Evolutionary conservation across 2,888 invertebrate genomes (phyloP).

Genomic region (Protonemura montana): DNA sequence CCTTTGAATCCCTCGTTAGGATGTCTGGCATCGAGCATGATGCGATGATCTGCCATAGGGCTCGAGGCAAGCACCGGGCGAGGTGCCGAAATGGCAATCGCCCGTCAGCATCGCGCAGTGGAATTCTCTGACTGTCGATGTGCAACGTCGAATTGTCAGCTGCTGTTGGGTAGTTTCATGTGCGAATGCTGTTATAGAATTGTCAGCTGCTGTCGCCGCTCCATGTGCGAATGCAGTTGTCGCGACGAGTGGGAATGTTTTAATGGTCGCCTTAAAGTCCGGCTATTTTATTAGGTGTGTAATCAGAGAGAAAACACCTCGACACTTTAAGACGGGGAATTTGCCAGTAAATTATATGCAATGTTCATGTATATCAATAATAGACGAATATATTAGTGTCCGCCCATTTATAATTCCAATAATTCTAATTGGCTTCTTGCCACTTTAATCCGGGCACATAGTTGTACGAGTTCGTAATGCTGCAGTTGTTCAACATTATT

Average conservation of each 20-base stretch:
- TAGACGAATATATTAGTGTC: neutral
- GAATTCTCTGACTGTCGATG: neutral
- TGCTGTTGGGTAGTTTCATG: too few species aligned
- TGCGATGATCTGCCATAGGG: neutral
- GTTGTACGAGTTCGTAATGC: neutral
- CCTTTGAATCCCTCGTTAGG: slow-evolving; percentile 12
- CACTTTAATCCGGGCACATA: neutral
- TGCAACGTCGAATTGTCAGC: neutral
- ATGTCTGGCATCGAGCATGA: neutral
- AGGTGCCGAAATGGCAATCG: neutral
- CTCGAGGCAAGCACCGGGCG: neutral
- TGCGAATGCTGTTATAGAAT: too few species aligned
- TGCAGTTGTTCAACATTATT: neutral
- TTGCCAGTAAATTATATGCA: neutral
- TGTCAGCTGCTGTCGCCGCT: neutral
- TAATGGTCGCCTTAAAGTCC: neutral
- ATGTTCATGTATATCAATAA: neutral
- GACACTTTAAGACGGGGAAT: neutral
- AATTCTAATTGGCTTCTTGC: slow-evolving; percentile 7
- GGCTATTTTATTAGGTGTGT: neutral
- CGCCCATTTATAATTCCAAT: slow-evolving; percentile 7
- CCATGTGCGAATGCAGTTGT: neutral
- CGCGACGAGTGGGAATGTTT: neutral
- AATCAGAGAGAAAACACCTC: neutral
- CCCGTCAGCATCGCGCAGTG: neutral